Evolutionary conservation across 2,797 vertebrate species (phyloP), one percentile per base, ranked within the genome.

Genomic region (Arnoldichthys spilopterus): DNA sequence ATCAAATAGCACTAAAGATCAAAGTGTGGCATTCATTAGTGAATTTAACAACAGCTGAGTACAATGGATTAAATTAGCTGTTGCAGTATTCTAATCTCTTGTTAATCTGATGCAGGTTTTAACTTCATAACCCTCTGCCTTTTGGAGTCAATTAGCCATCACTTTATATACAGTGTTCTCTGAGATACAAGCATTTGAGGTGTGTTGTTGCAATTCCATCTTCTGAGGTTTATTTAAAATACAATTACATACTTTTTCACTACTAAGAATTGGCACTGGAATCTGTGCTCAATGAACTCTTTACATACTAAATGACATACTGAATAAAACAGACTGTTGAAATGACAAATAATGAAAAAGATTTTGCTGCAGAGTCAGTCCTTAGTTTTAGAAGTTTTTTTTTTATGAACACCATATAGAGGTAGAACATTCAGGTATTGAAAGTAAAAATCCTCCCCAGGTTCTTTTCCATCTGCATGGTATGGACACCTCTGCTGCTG

Each of bases 51-150:
- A 24, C 6, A 63, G 20, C 11, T 20, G 32, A 22, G 9, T 40
- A 64, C 34, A 64, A 47, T n/a, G 12, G 6, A 24, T 32, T 64
- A 2, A 64, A 40, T 64, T n/a, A 40, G 34, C 62, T 64, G 34
- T 64, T 40, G 34, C 30, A 40, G 34, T 40, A 20, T 40, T n/a
- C 59, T 62, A 9, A 40, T 40, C 20, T 64, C 4, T 0, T 40
- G 32, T 12, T 64, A 40, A 22, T 64, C 62, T 64, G 8, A 68
- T 30, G 7, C 64, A 67, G 8, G 64, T 20, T 67, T 37, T 67
- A 28, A 66, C 5, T 47, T 68, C 16, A 28, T 18, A 68, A 68
- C 26, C 6, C 8, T 49, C 18, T 47, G 26, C 24, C 18, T 68
- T 49, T 68, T 67, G 40, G 11, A 26, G 40, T 47, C 64, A 34